These are phyloP conservation scores for Camponotus pennsylvanicus DNA, from an alignment of 1,140 invertebrate genomes.

Conservation along the genomic window DNA sequence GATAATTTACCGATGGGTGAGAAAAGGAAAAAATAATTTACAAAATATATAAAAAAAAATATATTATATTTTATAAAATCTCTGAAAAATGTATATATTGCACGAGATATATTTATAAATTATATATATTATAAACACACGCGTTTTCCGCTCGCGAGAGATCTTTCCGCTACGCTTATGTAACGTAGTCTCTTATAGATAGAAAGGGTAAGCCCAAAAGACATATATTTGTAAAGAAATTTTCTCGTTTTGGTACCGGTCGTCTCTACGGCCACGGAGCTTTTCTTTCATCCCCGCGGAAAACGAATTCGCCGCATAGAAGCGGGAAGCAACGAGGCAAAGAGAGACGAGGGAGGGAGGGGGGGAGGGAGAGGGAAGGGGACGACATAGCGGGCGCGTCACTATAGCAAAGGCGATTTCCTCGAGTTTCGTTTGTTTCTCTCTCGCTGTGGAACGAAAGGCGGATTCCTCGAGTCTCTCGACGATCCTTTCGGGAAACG, in stretches of 20 bases:
- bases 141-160: not conserved
- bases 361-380: too few relatives aligned
- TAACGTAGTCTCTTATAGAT: constrained; percentile 46
- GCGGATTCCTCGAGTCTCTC: constrained; percentile 47
- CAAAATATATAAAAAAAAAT: constrained; percentile 60
- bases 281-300: constrained; percentile 71
- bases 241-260: constrained; percentile 45
- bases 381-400: not conserved
- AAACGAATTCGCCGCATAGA: constrained; percentile 65
- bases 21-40: constrained; percentile 64
- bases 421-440: constrained; percentile 74
- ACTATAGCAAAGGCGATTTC: constrained; percentile 71
- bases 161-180: constrained; percentile 1
- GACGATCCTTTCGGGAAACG: constrained; percentile 58
- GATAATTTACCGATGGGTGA: not conserved
- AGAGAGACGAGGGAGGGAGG: not conserved
- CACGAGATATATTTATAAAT: not conserved
- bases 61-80: too few relatives aligned
- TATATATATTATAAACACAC: not conserved
- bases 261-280: constrained; percentile 36
- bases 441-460: constrained; percentile 67
- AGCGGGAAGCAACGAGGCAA: not conserved
- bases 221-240: constrained; percentile 39
- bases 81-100: too few relatives aligned
- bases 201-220: constrained; percentile 31